phyloP scores from a whole-genome alignment of 2,113 vertebrate species.

The Esox niger region DNA sequence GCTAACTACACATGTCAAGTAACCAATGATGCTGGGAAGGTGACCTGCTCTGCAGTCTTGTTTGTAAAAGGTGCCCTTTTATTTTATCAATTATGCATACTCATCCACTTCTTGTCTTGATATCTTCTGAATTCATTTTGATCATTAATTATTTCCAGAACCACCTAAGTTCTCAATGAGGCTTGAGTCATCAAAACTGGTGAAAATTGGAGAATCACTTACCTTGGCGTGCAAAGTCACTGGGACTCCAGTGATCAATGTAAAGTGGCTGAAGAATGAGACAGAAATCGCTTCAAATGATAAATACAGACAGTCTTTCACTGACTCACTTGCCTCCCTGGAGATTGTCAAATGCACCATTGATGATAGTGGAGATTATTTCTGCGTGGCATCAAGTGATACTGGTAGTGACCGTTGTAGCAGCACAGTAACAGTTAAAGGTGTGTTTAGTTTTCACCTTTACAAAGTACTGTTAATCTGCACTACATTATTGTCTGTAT shows the following conservation, averaged over 20 bases:
- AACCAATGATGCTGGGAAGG: constrained; percentile 84
- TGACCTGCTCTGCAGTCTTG: constrained; percentile 81
- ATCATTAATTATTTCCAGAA: constrained; percentile 77
- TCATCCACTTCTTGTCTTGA: constrained; percentile 27
- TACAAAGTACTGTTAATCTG: not conserved
- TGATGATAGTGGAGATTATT: constrained; percentile 87
- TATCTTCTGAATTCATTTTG: constrained; percentile 13
- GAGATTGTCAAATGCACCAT: constrained; percentile 64
- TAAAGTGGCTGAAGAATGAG: constrained; percentile 87
- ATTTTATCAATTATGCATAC: constrained; percentile 36
- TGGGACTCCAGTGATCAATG: constrained; percentile 84
- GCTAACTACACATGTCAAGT: constrained; percentile 89
- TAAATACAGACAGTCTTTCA: constrained; percentile 77
- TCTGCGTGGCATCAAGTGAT: constrained; percentile 85
- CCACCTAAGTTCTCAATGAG: constrained; percentile 85
- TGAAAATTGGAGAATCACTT: constrained; percentile 79
- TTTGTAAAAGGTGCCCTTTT: constrained; percentile 92
- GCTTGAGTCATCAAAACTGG: constrained; percentile 78
- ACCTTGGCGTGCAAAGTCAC: constrained; percentile 86
- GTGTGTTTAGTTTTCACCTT: constrained; percentile 65
- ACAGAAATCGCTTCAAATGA: constrained; percentile 76
- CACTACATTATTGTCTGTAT: not conserved
- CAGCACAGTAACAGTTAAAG: constrained; percentile 85
- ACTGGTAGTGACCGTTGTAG: constrained; percentile 87
- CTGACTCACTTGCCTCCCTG: constrained; percentile 77